Evolutionary conservation across 1,140 invertebrate species (phyloP).

Genomic region (Drosophila carrolli): DNA sequence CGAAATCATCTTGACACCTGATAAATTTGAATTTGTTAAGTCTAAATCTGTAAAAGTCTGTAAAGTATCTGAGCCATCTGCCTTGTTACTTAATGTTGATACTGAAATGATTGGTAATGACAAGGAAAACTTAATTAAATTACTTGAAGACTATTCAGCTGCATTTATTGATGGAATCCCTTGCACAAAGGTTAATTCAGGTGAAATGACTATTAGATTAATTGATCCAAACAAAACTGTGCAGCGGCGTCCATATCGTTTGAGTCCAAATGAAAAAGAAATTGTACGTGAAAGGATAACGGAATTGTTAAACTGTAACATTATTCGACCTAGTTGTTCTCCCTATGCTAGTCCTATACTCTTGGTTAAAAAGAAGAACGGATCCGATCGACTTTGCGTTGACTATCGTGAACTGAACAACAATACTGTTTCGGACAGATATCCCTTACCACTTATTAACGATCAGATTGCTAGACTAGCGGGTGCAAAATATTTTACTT

Average conservation of each 20-base stretch:
- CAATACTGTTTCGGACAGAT: conserved; percentile 12
- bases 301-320: conserved; percentile 20
- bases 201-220: conserved; percentile 22
- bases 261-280: conserved; percentile 17
- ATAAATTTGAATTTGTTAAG: conserved; percentile 1
- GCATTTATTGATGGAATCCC: conserved; percentile 25
- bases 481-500: conserved; percentile 12
- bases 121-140: conserved; percentile 28
- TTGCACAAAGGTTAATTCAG: conserved; percentile 19
- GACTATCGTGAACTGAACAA: conserved; percentile 19
- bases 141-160: conserved; percentile 23
- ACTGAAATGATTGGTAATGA: conserved; percentile 11
- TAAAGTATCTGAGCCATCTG: not conserved
- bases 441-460: conserved; percentile 12
- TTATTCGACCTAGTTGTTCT: conserved; percentile 10
- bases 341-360: conserved; percentile 15
- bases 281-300: conserved; percentile 4
- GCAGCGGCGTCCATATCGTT: too few species aligned
- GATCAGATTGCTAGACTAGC: conserved; percentile 10
- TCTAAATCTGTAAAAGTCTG: not conserved
- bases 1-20: conserved; percentile 1
- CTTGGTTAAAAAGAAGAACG: conserved; percentile 21
- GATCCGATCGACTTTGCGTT: conserved; percentile 6
- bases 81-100: conserved; percentile 15
- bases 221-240: too few species aligned